Evolutionary conservation across 2,113 vertebrate genomes (phyloP).

Genomic region (Petroica traversi): DNA sequence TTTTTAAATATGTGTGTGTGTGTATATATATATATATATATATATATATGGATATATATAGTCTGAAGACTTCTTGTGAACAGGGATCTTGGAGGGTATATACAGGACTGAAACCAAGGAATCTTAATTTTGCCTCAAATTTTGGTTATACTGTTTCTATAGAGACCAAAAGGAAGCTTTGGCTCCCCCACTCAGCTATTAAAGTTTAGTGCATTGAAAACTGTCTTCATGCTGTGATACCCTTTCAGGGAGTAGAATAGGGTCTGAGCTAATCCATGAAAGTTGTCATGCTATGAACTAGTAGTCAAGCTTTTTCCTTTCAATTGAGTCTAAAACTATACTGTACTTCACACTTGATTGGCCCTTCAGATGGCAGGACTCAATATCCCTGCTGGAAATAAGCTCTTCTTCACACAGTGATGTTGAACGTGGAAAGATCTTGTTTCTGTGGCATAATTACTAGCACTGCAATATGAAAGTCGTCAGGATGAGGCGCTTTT

Average conservation of each 20-base stretch:
- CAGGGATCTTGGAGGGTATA: conserved; percentile 62
- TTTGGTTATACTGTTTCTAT: conserved; percentile 95
- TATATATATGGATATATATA: background rate
- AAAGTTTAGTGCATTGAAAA: conserved; percentile 93
- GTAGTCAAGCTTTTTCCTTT: conserved; percentile 95
- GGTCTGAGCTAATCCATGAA: conserved; percentile 99
- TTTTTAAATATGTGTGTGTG: background rate
- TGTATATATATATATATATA: background rate
- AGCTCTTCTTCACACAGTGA: conserved; percentile 87
- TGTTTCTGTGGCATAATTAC: conserved; percentile 92
- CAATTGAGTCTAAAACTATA: conserved; percentile 91
- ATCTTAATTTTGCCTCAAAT: conserved; percentile 93
- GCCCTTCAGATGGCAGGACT: conserved; percentile 90
- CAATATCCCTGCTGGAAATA: conserved; percentile 93
- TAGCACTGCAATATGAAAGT: conserved; percentile 72
- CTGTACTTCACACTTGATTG: conserved; percentile 98
- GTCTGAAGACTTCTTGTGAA: conserved; percentile 62
- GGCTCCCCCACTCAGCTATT: conserved; percentile 94
- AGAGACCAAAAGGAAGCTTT: conserved; percentile 90
- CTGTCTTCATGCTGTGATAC: conserved; percentile 96
- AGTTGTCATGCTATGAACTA: conserved; percentile 96
- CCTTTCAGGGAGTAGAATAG: conserved; percentile 95
- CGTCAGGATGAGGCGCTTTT: conserved; percentile 49
- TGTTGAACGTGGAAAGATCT: conserved; percentile 88
- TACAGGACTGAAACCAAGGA: conserved; percentile 82